Evolutionary conservation across 2,113 vertebrate species (phyloP).

Genomic region (Dermatemys mawii): DNA sequence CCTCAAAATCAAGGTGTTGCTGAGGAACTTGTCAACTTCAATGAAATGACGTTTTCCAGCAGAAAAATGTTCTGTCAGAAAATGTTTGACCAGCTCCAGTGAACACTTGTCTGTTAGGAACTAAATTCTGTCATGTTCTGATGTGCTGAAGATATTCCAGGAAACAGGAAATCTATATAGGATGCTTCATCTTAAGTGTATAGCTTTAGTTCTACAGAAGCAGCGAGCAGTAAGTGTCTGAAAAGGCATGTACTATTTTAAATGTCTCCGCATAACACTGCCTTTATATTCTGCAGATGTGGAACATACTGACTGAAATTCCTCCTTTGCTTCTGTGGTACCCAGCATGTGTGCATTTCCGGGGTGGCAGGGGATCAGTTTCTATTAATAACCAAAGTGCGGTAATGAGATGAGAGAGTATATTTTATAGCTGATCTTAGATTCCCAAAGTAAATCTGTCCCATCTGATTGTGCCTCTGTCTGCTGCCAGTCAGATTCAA

Average conservation of each 20-base stretch:
- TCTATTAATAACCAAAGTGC: background rate
- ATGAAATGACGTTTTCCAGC: rapidly evolving
- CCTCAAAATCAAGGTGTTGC: background rate
- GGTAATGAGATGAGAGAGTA: rapidly evolving
- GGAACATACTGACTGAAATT: conserved; percentile 2
- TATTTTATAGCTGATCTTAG: background rate
- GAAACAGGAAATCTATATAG: background rate
- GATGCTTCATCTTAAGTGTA: background rate
- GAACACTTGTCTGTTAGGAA: background rate
- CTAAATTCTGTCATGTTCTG: background rate
- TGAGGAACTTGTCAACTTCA: background rate
- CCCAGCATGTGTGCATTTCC: background rate
- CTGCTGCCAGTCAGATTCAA: conserved; percentile 32
- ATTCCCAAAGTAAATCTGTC: background rate
- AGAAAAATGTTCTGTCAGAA: background rate
- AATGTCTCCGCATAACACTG: background rate
- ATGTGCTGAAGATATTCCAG: background rate
- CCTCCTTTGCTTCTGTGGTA: background rate
- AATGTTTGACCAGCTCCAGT: background rate
- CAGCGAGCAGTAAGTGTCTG: conserved; percentile 22
- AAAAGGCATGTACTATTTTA: conserved; percentile 36
- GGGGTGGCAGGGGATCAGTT: background rate
- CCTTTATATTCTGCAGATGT: background rate
- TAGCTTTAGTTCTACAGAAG: background rate
- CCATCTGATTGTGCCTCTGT: background rate